These are phyloP conservation scores for Amphimallon solstitiale DNA, from an alignment of 2,888 invertebrate genomes.

Conservation along the genomic window DNA sequence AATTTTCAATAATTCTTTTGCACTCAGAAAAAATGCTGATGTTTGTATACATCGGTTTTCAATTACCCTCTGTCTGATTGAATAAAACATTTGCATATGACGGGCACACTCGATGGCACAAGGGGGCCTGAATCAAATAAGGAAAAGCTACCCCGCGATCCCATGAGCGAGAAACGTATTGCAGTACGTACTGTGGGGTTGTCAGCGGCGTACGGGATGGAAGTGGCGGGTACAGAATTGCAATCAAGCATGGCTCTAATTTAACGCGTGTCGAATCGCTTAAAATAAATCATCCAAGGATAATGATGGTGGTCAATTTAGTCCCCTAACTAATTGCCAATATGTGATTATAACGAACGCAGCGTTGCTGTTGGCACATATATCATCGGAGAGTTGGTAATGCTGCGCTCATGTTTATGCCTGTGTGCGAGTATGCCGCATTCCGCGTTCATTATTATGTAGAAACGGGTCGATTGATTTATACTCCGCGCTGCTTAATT, in stretches of 20 bases:
- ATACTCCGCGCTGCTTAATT: constrained; percentile 55
- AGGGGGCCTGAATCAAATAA: constrained; percentile 1
- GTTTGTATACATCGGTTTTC: constrained; percentile 34
- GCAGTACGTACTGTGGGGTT: background rate
- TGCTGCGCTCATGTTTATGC: constrained; percentile 14
- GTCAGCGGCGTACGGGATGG: constrained; percentile 28
- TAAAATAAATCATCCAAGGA: constrained; percentile 64
- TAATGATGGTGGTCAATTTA: constrained; percentile 64
- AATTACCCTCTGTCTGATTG: constrained; percentile 42
- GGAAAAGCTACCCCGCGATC: constrained; percentile 6
- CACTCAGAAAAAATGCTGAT: too few species aligned
- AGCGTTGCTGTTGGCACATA: constrained; percentile 56
- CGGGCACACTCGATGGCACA: constrained; percentile 41
- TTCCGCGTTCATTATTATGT: constrained; percentile 55
- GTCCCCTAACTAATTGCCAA: constrained; percentile 64
- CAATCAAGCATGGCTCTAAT: constrained; percentile 54
- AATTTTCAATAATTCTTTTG: too few species aligned
- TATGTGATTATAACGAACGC: constrained; percentile 64
- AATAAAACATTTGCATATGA: constrained; percentile 44
- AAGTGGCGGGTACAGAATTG: constrained; percentile 36
- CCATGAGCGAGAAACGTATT: background rate
- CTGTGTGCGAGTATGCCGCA: constrained; percentile 37
- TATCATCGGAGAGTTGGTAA: constrained; percentile 54
- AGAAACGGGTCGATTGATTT: constrained; percentile 54
- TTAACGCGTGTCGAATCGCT: constrained; percentile 62